These are phyloP conservation scores for Aphis gossypii DNA, from an alignment of 1,140 invertebrate species.

Conservation along the genomic window DNA sequence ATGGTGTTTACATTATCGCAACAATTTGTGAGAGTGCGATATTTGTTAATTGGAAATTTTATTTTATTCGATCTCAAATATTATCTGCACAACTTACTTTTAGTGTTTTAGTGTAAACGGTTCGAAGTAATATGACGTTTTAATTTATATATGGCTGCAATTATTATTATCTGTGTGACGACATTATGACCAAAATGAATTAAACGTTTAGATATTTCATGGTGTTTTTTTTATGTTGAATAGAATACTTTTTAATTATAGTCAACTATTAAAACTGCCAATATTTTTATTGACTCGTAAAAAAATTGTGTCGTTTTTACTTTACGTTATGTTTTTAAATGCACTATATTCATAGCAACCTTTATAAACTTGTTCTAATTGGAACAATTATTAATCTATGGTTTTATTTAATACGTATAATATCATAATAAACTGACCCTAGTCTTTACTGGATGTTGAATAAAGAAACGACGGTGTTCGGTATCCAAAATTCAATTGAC, in stretches of 20 bases:
- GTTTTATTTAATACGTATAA: neutral
- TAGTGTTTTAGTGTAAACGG: neutral
- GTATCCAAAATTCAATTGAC: neutral
- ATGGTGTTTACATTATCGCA: neutral
- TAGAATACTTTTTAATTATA: neutral
- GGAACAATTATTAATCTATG: neutral
- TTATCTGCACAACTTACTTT: neutral
- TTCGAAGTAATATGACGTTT: neutral
- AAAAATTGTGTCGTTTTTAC: neutral
- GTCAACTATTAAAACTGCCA: neutral
- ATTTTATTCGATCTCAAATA: neutral
- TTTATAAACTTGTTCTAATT: neutral
- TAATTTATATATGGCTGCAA: neutral
- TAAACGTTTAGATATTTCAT: neutral
- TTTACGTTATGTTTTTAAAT: neutral
- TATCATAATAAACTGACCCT: neutral
- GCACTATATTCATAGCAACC: neutral
- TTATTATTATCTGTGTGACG: neutral
- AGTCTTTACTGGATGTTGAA: neutral
- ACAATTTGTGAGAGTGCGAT: neutral
- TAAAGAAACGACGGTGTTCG: neutral
- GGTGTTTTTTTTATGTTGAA: neutral
- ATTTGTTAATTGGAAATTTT: neutral
- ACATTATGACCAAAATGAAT: neutral
- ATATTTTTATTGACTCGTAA: constrained; percentile 12